Base-by-base conservation (phyloP, 1,140 invertebrate species). In the Anagrus nilaparvatae region DNA sequence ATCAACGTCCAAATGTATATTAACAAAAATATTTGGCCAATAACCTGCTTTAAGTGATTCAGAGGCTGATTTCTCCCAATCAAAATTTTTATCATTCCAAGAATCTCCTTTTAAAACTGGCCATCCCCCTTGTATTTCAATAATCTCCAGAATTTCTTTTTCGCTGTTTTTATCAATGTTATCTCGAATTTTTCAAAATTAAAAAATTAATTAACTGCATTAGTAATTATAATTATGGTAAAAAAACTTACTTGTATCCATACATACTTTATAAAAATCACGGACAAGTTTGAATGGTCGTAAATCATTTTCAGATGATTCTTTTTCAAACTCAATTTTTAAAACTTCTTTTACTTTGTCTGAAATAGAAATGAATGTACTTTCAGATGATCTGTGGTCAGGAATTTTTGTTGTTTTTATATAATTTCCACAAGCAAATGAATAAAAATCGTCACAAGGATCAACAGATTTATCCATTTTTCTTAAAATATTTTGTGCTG, bases 401-500 rank as follows among this genome's bases (percentile, higher is more conserved):
- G 84, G 83, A 29, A 89, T 86, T 12, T 74, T 71, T 2, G 77
- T 78, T 28, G 74, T 77, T 43, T 77, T 75, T 5, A 84, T 59
- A 61, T 84, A 92, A 48, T 87, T 85, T 12, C 88, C 88, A 58
- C 90, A 95, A 1, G 88, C 81, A 55, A 82, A 95, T 54, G 86
- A 76, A 61, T 92, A 95, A 60, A 95, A 96, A 60, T 97, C 88
- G 3, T 83, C 67, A 59, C 92, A 97, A 0, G 92, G 91, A 65
- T 93, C 76, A 0, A 76, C 75, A 13, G 59, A 67, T 1, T 54
- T 60, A 53, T 93, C 84, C 82, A 93, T 90, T 50, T 82, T 84
- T 43, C 77, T 73, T 46, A 71, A 67, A 82, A 87, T 86, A 39
- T 72, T 73, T 2, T 82, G 81, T 0, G 84, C 82, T 70, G 54